Evolutionary conservation across 2,797 vertebrate species (phyloP).

Genomic region (Buphagus erythrorhynchus): DNA sequence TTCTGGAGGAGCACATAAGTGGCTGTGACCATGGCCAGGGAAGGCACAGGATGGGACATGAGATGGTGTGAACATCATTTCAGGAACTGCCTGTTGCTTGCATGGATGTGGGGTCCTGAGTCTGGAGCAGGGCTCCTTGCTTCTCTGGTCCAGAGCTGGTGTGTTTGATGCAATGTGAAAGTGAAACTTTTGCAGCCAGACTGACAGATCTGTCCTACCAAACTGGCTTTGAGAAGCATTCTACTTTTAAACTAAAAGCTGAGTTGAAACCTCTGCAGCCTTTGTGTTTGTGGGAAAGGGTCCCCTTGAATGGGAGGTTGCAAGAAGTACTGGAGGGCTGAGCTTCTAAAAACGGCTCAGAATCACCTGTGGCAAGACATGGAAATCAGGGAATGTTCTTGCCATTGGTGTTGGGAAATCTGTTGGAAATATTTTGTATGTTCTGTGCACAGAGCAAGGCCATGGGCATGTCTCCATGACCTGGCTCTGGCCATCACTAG

Average conservation of each 20-base stretch:
- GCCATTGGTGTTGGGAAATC: background rate
- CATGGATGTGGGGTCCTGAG: fast-evolving
- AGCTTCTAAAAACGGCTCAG: background rate
- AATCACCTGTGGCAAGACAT: background rate
- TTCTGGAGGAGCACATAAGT: background rate
- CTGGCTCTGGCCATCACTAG: background rate
- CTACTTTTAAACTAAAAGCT: background rate
- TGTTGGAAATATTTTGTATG: background rate
- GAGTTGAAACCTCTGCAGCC: background rate
- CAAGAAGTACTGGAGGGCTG: background rate
- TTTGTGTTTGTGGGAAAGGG: background rate
- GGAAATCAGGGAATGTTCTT: background rate
- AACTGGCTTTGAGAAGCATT: background rate
- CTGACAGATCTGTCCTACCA: background rate
- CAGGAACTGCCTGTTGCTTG: background rate
- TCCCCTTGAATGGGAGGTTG: background rate
- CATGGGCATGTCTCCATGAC: fast-evolving
- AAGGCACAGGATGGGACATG: background rate
- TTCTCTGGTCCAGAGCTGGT: background rate
- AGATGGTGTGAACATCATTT: background rate
- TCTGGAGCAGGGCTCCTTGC: fast-evolving
- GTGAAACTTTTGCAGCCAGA: background rate
- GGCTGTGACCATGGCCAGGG: background rate
- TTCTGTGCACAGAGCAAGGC: background rate
- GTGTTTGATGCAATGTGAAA: background rate